These are phyloP conservation scores for Sarcophaga bullata DNA, from an alignment of 1,140 invertebrate genomes.

Conservation along the genomic window DNA sequence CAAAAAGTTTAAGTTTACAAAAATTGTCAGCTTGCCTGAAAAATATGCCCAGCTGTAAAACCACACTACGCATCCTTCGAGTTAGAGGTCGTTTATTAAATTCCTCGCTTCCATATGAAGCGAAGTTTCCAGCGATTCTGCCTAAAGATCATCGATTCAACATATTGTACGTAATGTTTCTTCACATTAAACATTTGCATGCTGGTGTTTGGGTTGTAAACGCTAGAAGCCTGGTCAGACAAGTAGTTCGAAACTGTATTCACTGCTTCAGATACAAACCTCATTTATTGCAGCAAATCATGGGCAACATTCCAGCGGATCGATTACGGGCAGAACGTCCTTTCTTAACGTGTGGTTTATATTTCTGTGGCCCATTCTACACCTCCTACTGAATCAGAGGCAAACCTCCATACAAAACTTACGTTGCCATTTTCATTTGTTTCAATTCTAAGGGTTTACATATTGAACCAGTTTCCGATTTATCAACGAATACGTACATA, in stretches of 20 bases:
- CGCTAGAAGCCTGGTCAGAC: conserved; percentile 1
- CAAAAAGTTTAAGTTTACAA: neutral
- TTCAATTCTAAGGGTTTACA: neutral
- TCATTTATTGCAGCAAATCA: neutral
- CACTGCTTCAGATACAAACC: neutral
- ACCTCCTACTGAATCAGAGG: neutral
- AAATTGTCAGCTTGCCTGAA: neutral
- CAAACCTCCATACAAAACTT: conserved; percentile 41
- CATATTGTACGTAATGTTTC: conserved; percentile 11
- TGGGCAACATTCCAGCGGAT: conserved; percentile 27
- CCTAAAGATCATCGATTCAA: conserved; percentile 29
- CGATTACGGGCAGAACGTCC: conserved; percentile 4
- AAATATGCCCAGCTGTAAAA: neutral
- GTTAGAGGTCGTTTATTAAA: conserved; percentile 16
- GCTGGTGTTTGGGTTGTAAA: conserved; percentile 28
- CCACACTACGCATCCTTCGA: neutral
- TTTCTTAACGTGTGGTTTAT: conserved; percentile 23
- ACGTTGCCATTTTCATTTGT: conserved; percentile 37
- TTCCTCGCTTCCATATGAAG: neutral
- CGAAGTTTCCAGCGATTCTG: conserved; percentile 31
- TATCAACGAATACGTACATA: conserved; percentile 35
- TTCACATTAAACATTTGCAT: conserved; percentile 28
- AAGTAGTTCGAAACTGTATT: neutral
- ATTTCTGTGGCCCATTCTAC: conserved; percentile 39
- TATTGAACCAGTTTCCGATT: neutral